Evolutionary conservation across 2,113 vertebrate genomes (phyloP).

Genomic region (Oxyruncus cristatus): DNA sequence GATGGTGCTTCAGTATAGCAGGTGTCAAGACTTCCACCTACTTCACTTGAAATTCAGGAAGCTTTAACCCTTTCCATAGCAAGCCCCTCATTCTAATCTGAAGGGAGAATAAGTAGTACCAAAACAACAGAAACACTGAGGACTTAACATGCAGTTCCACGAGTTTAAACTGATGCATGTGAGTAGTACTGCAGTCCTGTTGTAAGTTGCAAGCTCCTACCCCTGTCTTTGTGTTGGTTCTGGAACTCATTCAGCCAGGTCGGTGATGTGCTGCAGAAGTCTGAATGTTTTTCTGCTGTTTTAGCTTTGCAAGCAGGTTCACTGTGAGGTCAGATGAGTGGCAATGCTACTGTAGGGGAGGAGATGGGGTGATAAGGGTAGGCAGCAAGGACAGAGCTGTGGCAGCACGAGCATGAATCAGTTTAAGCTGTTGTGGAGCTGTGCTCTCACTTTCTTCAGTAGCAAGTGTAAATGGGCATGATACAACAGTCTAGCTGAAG

Average conservation of each 20-base stretch:
- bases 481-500: background rate
- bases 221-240: background rate
- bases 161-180: background rate
- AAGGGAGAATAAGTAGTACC: background rate
- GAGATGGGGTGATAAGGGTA: background rate
- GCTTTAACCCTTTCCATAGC: background rate
- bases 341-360: background rate
- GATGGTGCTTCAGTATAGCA: background rate
- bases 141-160: background rate
- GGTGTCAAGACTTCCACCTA: background rate
- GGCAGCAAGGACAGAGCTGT: background rate
- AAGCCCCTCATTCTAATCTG: background rate
- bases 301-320: conserved; percentile 18
- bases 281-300: background rate
- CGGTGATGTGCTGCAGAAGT: background rate
- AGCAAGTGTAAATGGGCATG: background rate
- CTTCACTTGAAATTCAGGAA: background rate
- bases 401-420: background rate
- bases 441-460: background rate
- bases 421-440: background rate
- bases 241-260: background rate
- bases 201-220: background rate
- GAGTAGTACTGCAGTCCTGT: background rate
- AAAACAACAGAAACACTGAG: background rate
- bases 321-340: background rate